Base-by-base conservation (phyloP, 2,888 invertebrate genomes). In the Morinoia aosen region DNA sequence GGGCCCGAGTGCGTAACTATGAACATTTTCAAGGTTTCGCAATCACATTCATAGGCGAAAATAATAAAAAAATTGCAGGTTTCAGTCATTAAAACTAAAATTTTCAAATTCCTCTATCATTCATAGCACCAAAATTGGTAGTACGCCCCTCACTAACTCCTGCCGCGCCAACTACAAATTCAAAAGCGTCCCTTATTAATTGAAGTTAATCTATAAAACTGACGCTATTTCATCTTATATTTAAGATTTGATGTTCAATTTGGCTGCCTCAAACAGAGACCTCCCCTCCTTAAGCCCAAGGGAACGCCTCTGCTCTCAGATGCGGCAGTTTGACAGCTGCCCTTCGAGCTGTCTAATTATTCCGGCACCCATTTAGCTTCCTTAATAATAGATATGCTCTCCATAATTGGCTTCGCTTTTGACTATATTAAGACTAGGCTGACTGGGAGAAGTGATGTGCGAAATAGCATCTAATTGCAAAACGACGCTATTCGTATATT, bases 271-370 rank as follows among this genome's bases (percentile, higher is more conserved):
- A 48, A 48, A 33, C 90, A 16, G 93, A 93, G 57, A 58, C 57
- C 7, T 16, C 57, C 16, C 93, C 76, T 76, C 76, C 19, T 33
- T 1, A 33, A 16, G 76, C 93, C 58, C 93, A 16, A 57, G 57
- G 93, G 93, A 25, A 12, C 57, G 11, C n/a, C 8, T 12, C 93
- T 93, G 33, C 39, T 93, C 57, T 25, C 93, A 93, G 57, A 57
- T 93, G 93, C 93, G 25, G 93, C 48, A 33, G 93, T 58, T 93
- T 93, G 93, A 57, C 93, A 93, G 57, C 93, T 33, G 93, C 93
- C 48, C n/a, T 93, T 48, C 93, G 25, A 57, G 19, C 93, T 93
- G 93, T 93, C 93, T 56, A 11, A 56, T 93, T 93, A 93, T 93
- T 93, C 93, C 48, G 57, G 93, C 93, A 93, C 93, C 57, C 93